Evolutionary conservation across 2,113 vertebrate species (phyloP).

Genomic region (Trochalopteron elliotii): DNA sequence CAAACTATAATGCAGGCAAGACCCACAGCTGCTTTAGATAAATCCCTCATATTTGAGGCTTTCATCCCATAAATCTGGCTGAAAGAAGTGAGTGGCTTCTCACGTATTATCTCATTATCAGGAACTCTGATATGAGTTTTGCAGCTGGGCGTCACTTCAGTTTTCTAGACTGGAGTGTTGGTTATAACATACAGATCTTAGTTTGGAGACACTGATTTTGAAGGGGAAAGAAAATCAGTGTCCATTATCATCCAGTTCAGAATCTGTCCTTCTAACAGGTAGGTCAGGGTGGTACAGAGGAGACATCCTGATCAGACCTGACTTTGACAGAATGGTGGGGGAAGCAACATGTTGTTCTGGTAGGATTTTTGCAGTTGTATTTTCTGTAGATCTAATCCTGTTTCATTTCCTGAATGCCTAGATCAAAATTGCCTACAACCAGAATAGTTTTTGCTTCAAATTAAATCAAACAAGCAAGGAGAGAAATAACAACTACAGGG

Average conservation of each 20-base stretch:
- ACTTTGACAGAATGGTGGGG: background rate
- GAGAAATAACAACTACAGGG: background rate
- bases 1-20: background rate
- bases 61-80: background rate
- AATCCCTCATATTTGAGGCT: background rate
- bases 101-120: background rate
- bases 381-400: background rate
- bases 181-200: background rate
- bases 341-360: background rate
- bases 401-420: background rate
- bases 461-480: slow-evolving; percentile 18
- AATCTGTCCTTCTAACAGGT: background rate
- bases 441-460: background rate
- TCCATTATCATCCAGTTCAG: background rate
- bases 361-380: background rate
- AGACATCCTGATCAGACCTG: background rate
- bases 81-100: background rate
- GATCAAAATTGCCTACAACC: background rate
- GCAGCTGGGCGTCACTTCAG: background rate
- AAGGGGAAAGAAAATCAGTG: background rate
- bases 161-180: background rate
- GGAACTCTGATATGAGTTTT: background rate
- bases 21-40: background rate
- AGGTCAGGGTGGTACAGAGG: background rate
- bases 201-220: background rate